Evolutionary conservation across 2,888 invertebrate species (phyloP).

Genomic region (Ormyrus labotus): DNA sequence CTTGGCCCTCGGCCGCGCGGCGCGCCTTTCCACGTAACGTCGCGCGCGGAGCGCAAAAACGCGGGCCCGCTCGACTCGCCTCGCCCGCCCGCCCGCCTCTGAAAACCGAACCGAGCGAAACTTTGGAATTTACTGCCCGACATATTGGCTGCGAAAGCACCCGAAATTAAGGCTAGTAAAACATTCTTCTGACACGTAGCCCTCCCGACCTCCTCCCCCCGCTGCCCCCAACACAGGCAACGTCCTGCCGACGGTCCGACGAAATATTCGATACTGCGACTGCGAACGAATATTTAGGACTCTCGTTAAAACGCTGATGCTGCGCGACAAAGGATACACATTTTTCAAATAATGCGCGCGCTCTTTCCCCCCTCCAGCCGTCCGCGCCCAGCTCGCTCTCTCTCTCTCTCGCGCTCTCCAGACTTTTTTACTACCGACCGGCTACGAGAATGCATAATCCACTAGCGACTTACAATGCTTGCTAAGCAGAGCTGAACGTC

Average conservation of each 20-base stretch:
- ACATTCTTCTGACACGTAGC: constrained; percentile 70
- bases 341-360: constrained; percentile 55
- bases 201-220: constrained; percentile 43
- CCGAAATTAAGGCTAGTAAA: constrained; percentile 75
- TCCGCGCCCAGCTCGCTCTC: neutral
- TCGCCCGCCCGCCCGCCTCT: constrained; percentile 54
- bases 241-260: constrained; percentile 38
- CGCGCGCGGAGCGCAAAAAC: constrained; percentile 63
- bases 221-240: constrained; percentile 11
- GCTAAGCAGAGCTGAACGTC: constrained; percentile 28
- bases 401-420: neutral
- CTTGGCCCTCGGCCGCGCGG: constrained; percentile 30
- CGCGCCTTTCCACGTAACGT: constrained; percentile 25
- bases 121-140: constrained; percentile 73
- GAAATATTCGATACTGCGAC: constrained; percentile 57
- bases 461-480: constrained; percentile 38
- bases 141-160: constrained; percentile 74
- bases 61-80: constrained; percentile 49
- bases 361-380: neutral
- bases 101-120: constrained; percentile 65
- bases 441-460: constrained; percentile 38
- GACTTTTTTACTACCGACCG: constrained; percentile 31
- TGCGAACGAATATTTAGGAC: constrained; percentile 57
- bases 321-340: constrained; percentile 54
- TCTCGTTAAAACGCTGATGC: constrained; percentile 58